These are phyloP conservation scores for Drosophila sucinea DNA, from an alignment of 1,140 invertebrate genomes.

Conservation along the genomic window DNA sequence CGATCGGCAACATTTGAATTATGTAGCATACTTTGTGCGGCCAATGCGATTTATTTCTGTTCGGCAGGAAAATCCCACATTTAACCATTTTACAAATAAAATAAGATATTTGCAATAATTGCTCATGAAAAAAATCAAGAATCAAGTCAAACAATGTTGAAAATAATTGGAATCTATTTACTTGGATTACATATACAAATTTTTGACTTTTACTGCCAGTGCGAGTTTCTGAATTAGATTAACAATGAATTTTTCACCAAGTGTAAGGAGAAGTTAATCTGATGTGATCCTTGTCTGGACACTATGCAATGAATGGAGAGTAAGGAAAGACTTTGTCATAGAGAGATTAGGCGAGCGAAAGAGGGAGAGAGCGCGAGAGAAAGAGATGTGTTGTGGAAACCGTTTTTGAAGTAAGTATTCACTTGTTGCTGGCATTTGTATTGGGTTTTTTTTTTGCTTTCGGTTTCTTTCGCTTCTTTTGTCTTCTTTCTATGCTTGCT, in stretches of 20 bases:
- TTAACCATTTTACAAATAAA: no score
- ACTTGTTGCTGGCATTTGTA: slow-evolving; percentile 5
- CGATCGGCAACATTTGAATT: background rate
- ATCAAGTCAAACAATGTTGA: background rate
- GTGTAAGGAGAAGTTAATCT: background rate
- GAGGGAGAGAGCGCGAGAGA: background rate
- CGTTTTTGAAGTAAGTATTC: slow-evolving; percentile 2
- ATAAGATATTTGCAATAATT: no score
- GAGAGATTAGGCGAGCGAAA: background rate
- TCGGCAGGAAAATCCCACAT: no score
- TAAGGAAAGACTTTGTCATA: no score
- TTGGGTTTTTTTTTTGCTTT: background rate
- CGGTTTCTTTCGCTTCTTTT: background rate
- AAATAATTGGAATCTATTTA: no score
- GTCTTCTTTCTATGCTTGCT: background rate
- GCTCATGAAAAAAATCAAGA: background rate
- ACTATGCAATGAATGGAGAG: background rate
- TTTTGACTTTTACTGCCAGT: no score
- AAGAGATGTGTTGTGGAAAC: background rate
- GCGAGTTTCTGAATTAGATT: no score
- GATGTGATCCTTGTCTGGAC: background rate
- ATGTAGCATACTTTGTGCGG: background rate
- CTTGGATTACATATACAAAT: no score
- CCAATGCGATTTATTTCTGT: background rate
- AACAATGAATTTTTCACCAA: no score